phyloP scores from a whole-genome alignment of 2,888 invertebrate species.

The Caenorhabditis sulstoni region DNA sequence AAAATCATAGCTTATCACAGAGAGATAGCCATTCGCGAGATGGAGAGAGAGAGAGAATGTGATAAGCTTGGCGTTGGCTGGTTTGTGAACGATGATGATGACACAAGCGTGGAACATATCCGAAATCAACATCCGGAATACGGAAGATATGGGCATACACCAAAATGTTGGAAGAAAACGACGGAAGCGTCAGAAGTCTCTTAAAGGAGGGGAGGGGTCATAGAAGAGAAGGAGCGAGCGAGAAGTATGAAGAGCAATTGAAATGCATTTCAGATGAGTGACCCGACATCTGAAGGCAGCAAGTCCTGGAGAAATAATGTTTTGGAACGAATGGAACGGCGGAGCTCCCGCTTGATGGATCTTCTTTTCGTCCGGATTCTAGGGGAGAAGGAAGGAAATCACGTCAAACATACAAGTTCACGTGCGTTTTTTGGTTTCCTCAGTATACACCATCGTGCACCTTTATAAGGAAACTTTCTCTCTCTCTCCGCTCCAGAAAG shows the following conservation, averaged over 20 bases:
- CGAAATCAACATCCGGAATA: constrained; percentile 21
- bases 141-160: no score
- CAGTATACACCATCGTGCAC: constrained; percentile 36
- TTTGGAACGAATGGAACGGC: constrained; percentile 36
- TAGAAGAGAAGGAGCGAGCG: constrained; percentile 27
- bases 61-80: not conserved
- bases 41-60: not conserved
- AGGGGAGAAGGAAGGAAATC: constrained; percentile 1
- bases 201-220: constrained; percentile 11
- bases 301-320: constrained; percentile 12
- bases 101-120: not conserved
- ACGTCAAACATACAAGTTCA: constrained; percentile 2
- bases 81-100: no score
- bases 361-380: not conserved
- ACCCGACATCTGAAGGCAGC: constrained; percentile 22
- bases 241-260: constrained; percentile 53
- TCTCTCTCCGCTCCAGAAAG: constrained; percentile 11
- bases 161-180: not conserved
- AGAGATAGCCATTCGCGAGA: not conserved
- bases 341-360: constrained; percentile 25
- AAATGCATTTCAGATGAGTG: constrained; percentile 62
- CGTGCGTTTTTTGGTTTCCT: no score
- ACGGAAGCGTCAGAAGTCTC: not conserved
- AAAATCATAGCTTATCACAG: not conserved
- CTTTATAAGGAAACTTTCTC: constrained; percentile 28